phyloP scores from a whole-genome alignment of 2,797 vertebrate genomes.

The Phalanger gymnotis region DNA sequence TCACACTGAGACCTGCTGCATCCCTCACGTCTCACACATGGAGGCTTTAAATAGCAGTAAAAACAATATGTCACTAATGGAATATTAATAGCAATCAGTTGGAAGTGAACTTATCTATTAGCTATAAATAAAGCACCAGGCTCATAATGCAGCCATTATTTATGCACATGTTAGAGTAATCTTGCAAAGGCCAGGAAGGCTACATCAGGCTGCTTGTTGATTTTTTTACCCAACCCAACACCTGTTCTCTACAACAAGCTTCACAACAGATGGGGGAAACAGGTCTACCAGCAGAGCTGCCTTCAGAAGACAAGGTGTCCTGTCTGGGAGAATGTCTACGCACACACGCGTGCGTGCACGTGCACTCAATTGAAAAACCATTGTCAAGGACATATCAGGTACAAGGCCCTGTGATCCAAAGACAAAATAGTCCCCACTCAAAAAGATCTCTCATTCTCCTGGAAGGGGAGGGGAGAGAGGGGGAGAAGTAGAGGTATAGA shows the following conservation, averaged over 20 bases:
- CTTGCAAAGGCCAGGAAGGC: background rate
- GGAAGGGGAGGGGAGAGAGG: background rate
- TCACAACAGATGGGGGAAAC: background rate
- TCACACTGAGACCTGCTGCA: background rate
- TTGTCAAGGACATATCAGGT: background rate
- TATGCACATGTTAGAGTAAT: slow-evolving; percentile 1
- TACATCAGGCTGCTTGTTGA: background rate
- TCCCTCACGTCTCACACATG: background rate
- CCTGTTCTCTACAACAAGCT: background rate
- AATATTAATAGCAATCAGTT: background rate
- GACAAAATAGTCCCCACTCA: background rate
- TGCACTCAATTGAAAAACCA: background rate
- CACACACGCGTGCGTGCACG: no score
- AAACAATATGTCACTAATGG: background rate
- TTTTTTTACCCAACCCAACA: background rate
- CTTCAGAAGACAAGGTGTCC: background rate
- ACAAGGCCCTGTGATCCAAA: background rate
- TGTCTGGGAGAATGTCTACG: background rate
- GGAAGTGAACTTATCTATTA: background rate
- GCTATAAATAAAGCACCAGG: background rate
- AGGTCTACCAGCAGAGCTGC: background rate
- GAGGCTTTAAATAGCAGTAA: background rate
- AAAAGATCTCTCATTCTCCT: background rate
- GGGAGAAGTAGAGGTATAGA: background rate
- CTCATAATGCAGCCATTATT: slow-evolving; percentile 32